phyloP scores from a whole-genome alignment of 2,797 vertebrate species.

The Podargus strigoides region DNA sequence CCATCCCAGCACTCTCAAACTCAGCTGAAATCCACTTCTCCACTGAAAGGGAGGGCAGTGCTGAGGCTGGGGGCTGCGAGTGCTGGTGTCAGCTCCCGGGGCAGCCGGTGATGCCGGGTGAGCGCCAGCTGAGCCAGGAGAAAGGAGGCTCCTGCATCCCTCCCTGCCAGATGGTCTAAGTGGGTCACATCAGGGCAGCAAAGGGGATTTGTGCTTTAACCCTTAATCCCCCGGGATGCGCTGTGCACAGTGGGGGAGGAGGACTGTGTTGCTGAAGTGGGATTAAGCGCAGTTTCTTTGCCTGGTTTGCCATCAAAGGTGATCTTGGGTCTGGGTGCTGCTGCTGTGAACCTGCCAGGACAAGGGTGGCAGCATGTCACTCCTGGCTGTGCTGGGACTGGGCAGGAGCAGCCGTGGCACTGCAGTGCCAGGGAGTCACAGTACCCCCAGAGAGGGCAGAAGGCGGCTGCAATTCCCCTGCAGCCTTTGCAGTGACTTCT shows the following conservation, averaged over 20 bases:
- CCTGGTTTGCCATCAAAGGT: accelerated
- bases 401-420: background rate
- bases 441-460: background rate
- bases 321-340: background rate
- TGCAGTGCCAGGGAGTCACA: background rate
- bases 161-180: constrained; percentile 73
- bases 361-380: background rate
- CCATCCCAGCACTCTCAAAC: background rate
- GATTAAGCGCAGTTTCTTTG: background rate
- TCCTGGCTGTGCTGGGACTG: accelerated
- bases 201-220: constrained; percentile 71
- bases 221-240: constrained; percentile 25
- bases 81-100: background rate
- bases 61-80: background rate
- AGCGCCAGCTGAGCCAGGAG: background rate
- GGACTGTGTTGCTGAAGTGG: background rate
- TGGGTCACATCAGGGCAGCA: constrained; percentile 70
- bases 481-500: background rate
- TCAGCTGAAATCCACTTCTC: background rate
- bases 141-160: constrained; percentile 17
- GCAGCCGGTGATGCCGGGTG: background rate
- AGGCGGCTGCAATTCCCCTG: accelerated
- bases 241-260: background rate
- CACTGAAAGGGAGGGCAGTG: accelerated
- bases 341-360: background rate